These are phyloP conservation scores for Tylochromis polylepis DNA, from an alignment of 2,113 vertebrate genomes.

Conservation along the genomic window DNA sequence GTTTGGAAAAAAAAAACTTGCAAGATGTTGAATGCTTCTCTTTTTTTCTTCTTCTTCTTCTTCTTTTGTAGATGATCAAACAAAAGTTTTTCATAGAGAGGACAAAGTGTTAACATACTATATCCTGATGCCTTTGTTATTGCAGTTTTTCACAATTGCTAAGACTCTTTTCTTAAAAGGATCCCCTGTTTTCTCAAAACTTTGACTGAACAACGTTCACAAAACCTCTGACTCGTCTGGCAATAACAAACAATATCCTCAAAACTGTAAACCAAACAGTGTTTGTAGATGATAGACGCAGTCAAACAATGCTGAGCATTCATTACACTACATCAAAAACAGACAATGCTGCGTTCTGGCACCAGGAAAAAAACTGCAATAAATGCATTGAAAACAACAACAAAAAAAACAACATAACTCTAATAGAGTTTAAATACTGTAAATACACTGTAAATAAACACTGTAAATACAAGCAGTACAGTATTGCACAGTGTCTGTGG, in stretches of 20 bases:
- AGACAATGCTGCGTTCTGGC: neutral
- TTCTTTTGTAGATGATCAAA: neutral
- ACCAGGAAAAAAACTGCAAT: neutral
- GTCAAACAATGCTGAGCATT: neutral
- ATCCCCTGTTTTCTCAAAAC: neutral
- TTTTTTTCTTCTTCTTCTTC: neutral
- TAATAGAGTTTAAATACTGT: neutral
- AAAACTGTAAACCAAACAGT: neutral
- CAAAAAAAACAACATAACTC: neutral
- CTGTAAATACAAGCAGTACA: neutral
- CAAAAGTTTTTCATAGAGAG: neutral
- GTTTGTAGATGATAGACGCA: neutral
- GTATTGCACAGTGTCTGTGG: neutral
- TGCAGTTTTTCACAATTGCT: neutral
- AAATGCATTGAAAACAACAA: neutral
- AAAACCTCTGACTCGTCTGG: neutral
- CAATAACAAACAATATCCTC: neutral
- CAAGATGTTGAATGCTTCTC: conserved; percentile 15
- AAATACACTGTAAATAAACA: too few relatives aligned
- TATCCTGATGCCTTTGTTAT: neutral
- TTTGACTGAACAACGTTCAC: neutral
- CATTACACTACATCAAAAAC: neutral
- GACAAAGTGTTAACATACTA: neutral
- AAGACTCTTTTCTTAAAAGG: neutral
- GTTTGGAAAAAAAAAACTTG: conserved; percentile 18